phyloP scores from a whole-genome alignment of 2,888 invertebrate species.

The Cinara cedri region DNA sequence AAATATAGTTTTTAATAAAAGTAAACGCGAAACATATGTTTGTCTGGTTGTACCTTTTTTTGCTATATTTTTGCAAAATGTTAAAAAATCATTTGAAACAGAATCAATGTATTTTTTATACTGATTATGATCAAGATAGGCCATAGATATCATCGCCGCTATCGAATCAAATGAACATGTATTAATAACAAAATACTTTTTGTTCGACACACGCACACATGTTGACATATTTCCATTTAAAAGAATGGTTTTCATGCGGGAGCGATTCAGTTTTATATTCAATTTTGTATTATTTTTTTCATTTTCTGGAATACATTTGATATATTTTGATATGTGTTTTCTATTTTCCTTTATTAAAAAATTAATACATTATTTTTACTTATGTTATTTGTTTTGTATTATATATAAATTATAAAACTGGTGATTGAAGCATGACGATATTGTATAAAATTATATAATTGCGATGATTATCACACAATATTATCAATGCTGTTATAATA shows the following conservation, averaged over 20 bases:
- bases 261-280: not conserved
- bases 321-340: not conserved
- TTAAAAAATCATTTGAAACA: not conserved
- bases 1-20: not conserved
- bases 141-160: not conserved
- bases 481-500: no score
- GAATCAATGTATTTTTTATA: not conserved
- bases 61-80: not conserved
- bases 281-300: not conserved
- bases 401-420: no score
- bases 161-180: not conserved
- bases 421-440: no score
- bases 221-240: constrained; percentile 1
- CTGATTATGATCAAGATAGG: not conserved
- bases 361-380: no score
- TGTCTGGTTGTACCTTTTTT: not conserved
- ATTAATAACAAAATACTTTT: not conserved
- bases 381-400: no score
- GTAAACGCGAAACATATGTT: not conserved
- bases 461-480: no score
- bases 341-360: not conserved
- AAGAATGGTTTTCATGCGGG: not conserved
- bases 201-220: not conserved
- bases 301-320: not conserved
- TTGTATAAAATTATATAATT: no score